Percentiles rank a stretch among this genome's conserved stretches.
Evolutionary conservation across 2,113 vertebrate species (phyloP).

Genomic region (Thunnus thynnus): DNA sequence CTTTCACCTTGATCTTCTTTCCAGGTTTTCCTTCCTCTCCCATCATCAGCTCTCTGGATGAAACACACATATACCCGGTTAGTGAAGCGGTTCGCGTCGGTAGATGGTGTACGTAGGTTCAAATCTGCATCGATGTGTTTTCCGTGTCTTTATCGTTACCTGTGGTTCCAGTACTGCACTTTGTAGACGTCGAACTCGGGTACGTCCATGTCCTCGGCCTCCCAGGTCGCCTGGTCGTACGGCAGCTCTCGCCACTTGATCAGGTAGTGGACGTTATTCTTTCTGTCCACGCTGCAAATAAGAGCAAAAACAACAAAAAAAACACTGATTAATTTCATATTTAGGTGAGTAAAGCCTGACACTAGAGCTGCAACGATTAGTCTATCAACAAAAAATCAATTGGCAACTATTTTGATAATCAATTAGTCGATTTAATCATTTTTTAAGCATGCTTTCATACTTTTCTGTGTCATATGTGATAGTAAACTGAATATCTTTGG

Average conservation of each 20-base stretch:
- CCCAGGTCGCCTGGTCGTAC: conserved; percentile 97
- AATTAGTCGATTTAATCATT: too few species aligned
- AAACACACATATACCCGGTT: neutral
- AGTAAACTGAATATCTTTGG: too few species aligned
- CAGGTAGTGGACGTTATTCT: conserved; percentile 95
- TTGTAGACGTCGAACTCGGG: conserved; percentile 93
- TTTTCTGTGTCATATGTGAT: too few species aligned
- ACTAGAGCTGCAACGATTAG: too few species aligned
- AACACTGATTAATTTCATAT: neutral
- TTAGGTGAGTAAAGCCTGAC: neutral
- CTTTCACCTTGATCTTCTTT: conserved; percentile 94
- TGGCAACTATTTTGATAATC: too few species aligned
- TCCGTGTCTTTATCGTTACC: conserved; percentile 74
- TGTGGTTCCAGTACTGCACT: conserved; percentile 96
- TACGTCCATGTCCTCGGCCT: conserved; percentile 94
- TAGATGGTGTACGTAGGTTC: too few species aligned
- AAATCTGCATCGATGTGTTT: neutral
- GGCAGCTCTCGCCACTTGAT: conserved; percentile 96
- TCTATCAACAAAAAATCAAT: too few species aligned
- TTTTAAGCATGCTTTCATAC: too few species aligned
- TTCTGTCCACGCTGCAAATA: conserved; percentile 91
- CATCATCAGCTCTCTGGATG: conserved; percentile 94
- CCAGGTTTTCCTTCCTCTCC: conserved; percentile 95
- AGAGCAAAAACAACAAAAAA: too few species aligned
- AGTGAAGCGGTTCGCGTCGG: neutral